A percentile compares a stretch with the other conserved stretches of the same genome.
Evolutionary conservation across 2,888 invertebrate genomes (phyloP).

Genomic region (Hemithea aestivaria): DNA sequence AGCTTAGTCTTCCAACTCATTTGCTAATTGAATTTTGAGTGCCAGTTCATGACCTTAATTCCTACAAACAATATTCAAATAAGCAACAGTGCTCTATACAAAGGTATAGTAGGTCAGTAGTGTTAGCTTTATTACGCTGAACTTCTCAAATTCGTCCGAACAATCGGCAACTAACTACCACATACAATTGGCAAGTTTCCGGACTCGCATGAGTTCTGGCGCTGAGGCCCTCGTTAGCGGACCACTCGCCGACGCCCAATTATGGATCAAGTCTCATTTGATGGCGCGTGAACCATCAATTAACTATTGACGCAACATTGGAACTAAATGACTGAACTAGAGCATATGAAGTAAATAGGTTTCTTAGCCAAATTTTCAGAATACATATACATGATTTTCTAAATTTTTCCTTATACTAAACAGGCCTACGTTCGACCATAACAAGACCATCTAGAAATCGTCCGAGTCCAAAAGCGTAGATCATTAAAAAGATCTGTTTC

Average conservation of each 20-base stretch:
- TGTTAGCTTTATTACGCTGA: slow-evolving; percentile 1
- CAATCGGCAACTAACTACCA: slow-evolving; percentile 22
- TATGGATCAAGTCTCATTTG: slow-evolving; percentile 57
- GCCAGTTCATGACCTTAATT: too few relatives aligned
- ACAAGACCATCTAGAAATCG: too few relatives aligned
- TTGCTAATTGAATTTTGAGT: too few relatives aligned
- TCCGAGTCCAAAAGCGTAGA: too few relatives aligned
- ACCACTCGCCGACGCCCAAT: slow-evolving; percentile 57
- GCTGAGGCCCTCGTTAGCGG: slow-evolving; percentile 63
- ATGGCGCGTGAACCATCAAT: slow-evolving; percentile 50
- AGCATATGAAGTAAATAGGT: neutral
- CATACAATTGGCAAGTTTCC: slow-evolving; percentile 36
- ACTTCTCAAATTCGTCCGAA: slow-evolving; percentile 9
- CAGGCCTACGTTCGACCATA: too few relatives aligned
- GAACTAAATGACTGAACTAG: neutral
- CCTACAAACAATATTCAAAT: too few relatives aligned
- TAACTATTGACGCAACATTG: slow-evolving; percentile 43
- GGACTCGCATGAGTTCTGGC: slow-evolving; percentile 56
- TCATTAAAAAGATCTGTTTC: too few relatives aligned
- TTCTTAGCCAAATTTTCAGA: too few relatives aligned
- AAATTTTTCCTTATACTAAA: too few relatives aligned
- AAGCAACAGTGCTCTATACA: too few relatives aligned
- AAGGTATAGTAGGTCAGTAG: neutral
- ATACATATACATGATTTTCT: too few relatives aligned
- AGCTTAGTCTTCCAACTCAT: too few relatives aligned